phyloP scores from a whole-genome alignment of 2,113 vertebrate genomes.

The Gasterosteus aculeatus region DNA sequence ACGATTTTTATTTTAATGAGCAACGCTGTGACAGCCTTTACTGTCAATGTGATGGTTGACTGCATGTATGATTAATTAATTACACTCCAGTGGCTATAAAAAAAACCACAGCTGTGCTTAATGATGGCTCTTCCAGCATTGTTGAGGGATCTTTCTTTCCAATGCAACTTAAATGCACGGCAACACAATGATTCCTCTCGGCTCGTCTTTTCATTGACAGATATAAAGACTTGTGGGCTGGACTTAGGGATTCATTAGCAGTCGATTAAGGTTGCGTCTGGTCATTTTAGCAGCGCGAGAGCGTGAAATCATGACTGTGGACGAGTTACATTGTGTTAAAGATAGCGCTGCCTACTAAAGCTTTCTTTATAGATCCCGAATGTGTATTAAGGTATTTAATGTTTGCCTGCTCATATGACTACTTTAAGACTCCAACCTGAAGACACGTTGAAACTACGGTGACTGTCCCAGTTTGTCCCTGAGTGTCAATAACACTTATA shows the following conservation, averaged over 20 bases:
- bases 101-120: neutral
- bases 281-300: neutral
- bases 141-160: neutral
- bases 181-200: neutral
- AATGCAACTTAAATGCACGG: neutral
- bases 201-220: neutral
- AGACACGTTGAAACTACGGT: neutral
- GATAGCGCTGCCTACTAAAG: neutral
- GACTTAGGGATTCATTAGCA: neutral
- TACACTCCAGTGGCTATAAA: neutral
- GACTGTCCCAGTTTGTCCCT: no score
- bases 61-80: slow-evolving; percentile 21
- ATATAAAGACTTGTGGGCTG: neutral
- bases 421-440: neutral
- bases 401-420: neutral
- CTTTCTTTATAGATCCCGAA: neutral
- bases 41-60: neutral
- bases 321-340: neutral
- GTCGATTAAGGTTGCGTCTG: neutral
- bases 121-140: neutral
- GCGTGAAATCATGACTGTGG: neutral
- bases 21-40: neutral
- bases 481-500: no score
- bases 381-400: neutral
- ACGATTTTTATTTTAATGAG: neutral